These are phyloP conservation scores for Salvelinus namaycush DNA, from an alignment of 2,113 vertebrate genomes.

Conservation along the genomic window DNA sequence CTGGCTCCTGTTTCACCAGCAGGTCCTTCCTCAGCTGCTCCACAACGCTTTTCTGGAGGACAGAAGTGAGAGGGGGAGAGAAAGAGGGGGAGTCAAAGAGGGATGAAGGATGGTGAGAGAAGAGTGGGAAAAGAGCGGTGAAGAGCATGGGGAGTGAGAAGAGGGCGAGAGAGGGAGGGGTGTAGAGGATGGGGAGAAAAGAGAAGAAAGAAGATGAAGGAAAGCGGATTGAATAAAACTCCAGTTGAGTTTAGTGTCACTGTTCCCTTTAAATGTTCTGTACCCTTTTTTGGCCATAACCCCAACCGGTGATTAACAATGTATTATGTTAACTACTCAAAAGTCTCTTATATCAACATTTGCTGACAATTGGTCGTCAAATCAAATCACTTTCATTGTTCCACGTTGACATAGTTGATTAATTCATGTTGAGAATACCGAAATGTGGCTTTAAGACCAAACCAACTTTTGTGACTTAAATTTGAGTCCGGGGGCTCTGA, in stretches of 20 bases:
- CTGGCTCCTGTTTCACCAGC: constrained; percentile 77
- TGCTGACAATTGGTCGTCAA: too few relatives aligned
- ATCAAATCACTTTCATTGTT: too few relatives aligned
- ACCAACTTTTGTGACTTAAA: constrained; percentile 43
- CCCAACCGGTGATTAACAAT: too few relatives aligned
- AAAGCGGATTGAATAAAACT: too few relatives aligned
- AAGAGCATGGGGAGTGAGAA: not conserved
- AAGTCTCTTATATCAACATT: too few relatives aligned
- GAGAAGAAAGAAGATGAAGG: too few relatives aligned
- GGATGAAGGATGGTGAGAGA: not conserved
- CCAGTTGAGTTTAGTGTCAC: too few relatives aligned
- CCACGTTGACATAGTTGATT: too few relatives aligned
- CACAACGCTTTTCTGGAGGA: constrained; percentile 78
- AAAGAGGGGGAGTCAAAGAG: not conserved
- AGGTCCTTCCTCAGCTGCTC: constrained; percentile 81
- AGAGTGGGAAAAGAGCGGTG: not conserved
- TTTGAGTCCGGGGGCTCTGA: not conserved
- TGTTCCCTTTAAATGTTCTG: too few relatives aligned
- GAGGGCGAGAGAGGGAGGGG: not conserved
- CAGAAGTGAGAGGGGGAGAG: not conserved
- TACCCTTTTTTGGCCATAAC: too few relatives aligned
- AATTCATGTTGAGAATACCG: not conserved
- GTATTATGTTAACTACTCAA: too few relatives aligned
- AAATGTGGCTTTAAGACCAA: constrained; percentile 28
- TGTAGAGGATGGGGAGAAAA: too few relatives aligned